Conservation (phyloP, 2,797 vertebrate genomes). For the Falco peregrinus region DNA sequence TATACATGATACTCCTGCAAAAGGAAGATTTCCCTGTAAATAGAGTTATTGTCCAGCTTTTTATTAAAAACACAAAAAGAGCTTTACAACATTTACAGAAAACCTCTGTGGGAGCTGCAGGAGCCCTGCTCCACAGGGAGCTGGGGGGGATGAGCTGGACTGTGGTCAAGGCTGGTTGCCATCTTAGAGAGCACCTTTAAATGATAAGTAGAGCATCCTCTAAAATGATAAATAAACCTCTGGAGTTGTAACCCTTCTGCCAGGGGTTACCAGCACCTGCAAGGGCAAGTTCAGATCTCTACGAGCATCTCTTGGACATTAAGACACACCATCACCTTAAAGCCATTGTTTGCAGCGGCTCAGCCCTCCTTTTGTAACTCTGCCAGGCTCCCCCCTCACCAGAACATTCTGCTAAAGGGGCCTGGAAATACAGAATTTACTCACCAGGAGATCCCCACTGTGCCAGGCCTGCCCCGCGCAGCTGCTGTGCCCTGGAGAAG, state of each 20-base stretch:
- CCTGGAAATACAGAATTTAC: background rate
- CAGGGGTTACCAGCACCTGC: background rate
- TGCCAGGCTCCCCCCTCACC: background rate
- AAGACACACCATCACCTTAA: background rate
- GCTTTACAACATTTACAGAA: slow-evolving; percentile 34
- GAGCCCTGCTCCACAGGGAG: slow-evolving; percentile 15
- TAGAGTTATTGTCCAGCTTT: slow-evolving; percentile 42
- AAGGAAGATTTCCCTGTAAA: slow-evolving; percentile 55
- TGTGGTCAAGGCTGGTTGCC: slow-evolving; percentile 30
- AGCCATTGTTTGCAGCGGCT: background rate
- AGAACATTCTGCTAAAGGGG: background rate
- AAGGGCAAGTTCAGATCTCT: background rate
- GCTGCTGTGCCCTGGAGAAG: background rate
- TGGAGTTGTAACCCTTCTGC: background rate
- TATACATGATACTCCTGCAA: slow-evolving; percentile 8
- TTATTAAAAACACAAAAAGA: slow-evolving; percentile 60
- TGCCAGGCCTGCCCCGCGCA: background rate
- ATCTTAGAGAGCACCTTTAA: slow-evolving; percentile 24
- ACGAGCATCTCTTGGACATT: background rate
- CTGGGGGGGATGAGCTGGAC: slow-evolving; percentile 15
- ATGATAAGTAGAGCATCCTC: slow-evolving; percentile 11
- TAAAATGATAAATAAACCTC: background rate
- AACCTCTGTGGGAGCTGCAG: background rate
- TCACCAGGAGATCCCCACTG: background rate
- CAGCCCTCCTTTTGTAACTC: background rate